Base-by-base conservation (phyloP, 1,140 invertebrate genomes). In the Cheumatopsyche charites region DNA sequence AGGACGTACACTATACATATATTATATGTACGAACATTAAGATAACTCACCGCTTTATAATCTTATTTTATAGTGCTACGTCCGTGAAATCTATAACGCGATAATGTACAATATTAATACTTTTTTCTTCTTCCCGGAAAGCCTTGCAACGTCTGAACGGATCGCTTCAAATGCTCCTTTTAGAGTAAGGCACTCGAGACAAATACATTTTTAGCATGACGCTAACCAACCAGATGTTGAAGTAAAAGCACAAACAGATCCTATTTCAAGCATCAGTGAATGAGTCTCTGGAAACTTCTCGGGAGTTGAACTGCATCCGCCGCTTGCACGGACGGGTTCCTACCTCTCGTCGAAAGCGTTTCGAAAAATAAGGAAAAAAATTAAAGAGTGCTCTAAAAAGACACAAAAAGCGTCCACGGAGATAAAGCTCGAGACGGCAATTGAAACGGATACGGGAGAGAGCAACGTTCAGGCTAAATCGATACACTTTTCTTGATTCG, bases 181-280 rank as follows among this genome's bases (percentile, higher is more conserved):
- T 36, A 3, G 29, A 36, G 29, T 42, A 42, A 42, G 23, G 29
- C 36, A 15, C 23, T 17, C 12, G 13, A 45, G 29, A 63, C 12
- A 45, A 63, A 63, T 6, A 63, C 62, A 42, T 21, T 17, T 49
- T 63, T 41, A 42, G 62, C 26, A 42, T 42, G 29, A 63, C 29
- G 29, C 36, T 63, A 42, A 63, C 62, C 36, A 62, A 63, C 15
- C 62, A 3, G 15, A 45, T n/a, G n/a, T 11, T 12, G 19, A 26
- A 45, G 62, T 63, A 63, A 63, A 45, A 63, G 62, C 62, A 63
- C 62, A 63, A 63, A 63, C 62, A 63, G 62, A 63, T 63, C 62
- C 62, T 45, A 63, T 63, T 63, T 63, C 62, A 63, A 63, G 62
- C 62, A 63, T 63, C 62, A 63, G 62, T 45, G 62, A 41, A 63